phyloP scores from a whole-genome alignment of 1,140 invertebrate species.

The Drosophila kanapiae region DNA sequence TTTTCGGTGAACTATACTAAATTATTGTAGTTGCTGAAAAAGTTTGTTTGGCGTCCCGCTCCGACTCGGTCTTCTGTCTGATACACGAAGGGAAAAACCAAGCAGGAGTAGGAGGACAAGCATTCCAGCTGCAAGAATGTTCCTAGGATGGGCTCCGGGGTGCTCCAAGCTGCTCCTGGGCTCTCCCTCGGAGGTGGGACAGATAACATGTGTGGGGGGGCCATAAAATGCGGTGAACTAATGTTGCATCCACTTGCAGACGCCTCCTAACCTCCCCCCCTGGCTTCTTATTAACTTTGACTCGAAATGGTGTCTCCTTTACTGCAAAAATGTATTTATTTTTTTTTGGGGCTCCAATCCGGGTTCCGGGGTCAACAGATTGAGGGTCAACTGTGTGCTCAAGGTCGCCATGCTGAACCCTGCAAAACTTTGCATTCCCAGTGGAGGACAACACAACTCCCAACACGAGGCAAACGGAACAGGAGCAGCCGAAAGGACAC shows the following conservation, averaged over 20 bases:
- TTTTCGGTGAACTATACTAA: constrained; percentile 80
- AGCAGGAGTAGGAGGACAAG: background rate
- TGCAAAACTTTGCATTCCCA: constrained; percentile 63
- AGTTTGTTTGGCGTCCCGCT: constrained; percentile 45
- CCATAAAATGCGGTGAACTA: constrained; percentile 70
- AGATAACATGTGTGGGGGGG: constrained; percentile 10
- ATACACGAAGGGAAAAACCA: constrained; percentile 13
- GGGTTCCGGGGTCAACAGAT: constrained; percentile 12
- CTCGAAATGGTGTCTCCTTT: constrained; percentile 31
- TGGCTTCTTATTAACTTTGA: constrained; percentile 45
- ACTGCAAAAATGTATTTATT: constrained; percentile 36
- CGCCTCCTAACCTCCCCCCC: background rate
- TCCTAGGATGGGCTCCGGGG: no score
- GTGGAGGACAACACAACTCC: constrained; percentile 9
- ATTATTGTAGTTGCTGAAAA: constrained; percentile 80
- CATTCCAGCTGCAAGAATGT: no score
- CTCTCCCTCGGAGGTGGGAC: background rate
- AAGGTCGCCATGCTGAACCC: constrained; percentile 51
- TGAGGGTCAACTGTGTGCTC: constrained; percentile 37
- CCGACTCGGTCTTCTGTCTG: constrained; percentile 20
- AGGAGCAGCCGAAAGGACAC: background rate
- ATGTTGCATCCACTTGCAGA: constrained; percentile 26
- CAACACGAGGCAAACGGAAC: background rate
- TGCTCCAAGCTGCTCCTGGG: background rate
- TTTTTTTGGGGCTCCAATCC: background rate